These are phyloP conservation scores for Neolamprologus tretocephalus DNA, from an alignment of 2,113 vertebrate genomes.

Conservation along the genomic window DNA sequence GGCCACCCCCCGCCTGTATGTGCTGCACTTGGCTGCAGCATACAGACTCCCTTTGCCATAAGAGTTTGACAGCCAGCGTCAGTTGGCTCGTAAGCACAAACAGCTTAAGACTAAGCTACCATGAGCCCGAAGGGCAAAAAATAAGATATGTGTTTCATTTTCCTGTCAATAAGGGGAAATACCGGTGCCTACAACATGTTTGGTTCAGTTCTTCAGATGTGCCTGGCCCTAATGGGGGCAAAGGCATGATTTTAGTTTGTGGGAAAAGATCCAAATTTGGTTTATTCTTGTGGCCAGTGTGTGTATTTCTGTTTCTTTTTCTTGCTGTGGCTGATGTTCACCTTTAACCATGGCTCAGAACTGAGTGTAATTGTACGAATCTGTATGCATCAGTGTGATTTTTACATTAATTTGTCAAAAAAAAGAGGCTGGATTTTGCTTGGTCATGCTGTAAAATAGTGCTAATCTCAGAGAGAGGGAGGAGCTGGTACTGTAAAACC, in stretches of 20 bases:
- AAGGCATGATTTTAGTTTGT: not conserved
- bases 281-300: not conserved
- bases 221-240: not conserved
- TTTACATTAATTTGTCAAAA: not conserved
- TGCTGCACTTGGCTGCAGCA: slow-evolving; percentile 4
- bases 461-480: not conserved
- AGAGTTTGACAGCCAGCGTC: slow-evolving; percentile 19
- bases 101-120: slow-evolving; percentile 36
- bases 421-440: not conserved
- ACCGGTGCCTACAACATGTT: slow-evolving; percentile 41
- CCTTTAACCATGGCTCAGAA: not conserved
- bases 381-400: slow-evolving; percentile 9
- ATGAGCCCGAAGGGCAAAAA: slow-evolving; percentile 39
- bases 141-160: slow-evolving; percentile 2
- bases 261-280: not conserved
- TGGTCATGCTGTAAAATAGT: not conserved
- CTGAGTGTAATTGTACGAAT: not conserved
- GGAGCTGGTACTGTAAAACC: not conserved
- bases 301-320: not conserved
- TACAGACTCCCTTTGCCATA: slow-evolving; percentile 38
- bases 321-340: not conserved
- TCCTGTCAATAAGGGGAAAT: slow-evolving; percentile 34
- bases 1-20: not conserved
- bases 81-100: slow-evolving; percentile 48
- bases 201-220: not conserved